A percentile compares a stretch with the other conserved stretches of the same genome.
Evolutionary conservation across 2,113 vertebrate genomes (phyloP).

Genomic region (Notechis scutatus): DNA sequence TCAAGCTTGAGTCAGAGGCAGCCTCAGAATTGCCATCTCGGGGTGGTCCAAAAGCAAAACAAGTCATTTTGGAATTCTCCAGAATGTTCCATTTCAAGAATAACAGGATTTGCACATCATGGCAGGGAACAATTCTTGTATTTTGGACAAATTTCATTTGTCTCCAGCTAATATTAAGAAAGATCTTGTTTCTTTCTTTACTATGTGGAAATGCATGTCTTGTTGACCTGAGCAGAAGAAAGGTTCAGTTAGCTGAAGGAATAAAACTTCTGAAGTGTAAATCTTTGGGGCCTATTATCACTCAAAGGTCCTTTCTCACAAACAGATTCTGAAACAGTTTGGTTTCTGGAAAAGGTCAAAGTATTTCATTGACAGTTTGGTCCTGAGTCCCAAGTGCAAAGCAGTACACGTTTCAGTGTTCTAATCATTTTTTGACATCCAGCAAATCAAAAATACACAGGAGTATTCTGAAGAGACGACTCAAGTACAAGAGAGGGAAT

Average conservation of each 20-base stretch:
- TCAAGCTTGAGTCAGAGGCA: background rate
- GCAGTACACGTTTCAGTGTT: conserved; percentile 13
- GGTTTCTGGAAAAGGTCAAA: conserved; percentile 22
- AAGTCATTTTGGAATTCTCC: background rate
- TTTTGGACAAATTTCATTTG: background rate
- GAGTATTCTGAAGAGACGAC: conserved; percentile 26
- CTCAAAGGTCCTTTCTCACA: background rate
- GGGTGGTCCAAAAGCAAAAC: background rate
- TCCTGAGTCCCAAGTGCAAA: conserved; percentile 36
- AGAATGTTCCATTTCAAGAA: background rate
- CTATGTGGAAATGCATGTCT: background rate
- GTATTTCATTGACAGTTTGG: conserved; percentile 28
- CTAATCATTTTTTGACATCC: conserved; percentile 35
- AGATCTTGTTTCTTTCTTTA: background rate
- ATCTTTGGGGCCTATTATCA: conserved; percentile 21
- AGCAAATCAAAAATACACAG: conserved; percentile 38
- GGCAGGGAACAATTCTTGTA: background rate
- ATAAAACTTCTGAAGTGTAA: conserved; percentile 1
- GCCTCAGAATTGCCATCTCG: background rate
- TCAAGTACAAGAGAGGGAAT: background rate
- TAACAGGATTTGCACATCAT: background rate
- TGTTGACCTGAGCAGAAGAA: conserved; percentile 27
- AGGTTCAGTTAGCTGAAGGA: conserved; percentile 31
- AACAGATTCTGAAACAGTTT: conserved; percentile 19
- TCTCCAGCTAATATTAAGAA: background rate